phyloP scores from a whole-genome alignment of 2,113 vertebrate genomes.

The Leptobrachium ailaonicum region DNA sequence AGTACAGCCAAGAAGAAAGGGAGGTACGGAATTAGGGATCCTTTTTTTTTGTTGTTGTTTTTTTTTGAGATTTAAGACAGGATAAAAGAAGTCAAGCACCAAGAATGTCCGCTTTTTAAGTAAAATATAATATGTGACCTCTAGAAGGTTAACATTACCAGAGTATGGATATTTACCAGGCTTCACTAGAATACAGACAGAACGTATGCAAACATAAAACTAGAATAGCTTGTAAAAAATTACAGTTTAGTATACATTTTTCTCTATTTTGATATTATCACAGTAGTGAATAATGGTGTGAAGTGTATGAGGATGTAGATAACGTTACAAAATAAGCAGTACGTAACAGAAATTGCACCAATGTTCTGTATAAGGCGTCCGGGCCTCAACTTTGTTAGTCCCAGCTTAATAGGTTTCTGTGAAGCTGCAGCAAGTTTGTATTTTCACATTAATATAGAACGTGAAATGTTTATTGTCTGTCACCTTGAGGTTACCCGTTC shows the following conservation, averaged over 20 bases:
- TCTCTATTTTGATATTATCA: too few species aligned
- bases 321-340: constrained; percentile 1
- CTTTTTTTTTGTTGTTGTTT: too few species aligned
- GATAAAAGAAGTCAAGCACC: constrained; percentile 51
- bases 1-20: background rate
- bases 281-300: background rate
- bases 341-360: constrained; percentile 28
- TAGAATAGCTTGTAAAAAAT: background rate
- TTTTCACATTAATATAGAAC: too few species aligned
- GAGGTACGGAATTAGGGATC: background rate
- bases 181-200: constrained; percentile 42
- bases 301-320: background rate
- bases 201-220: constrained; percentile 11
- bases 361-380: constrained; percentile 39
- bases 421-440: too few species aligned
- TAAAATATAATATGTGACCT: constrained; percentile 37
- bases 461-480: too few species aligned
- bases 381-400: constrained; percentile 4
- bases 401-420: constrained; percentile 8
- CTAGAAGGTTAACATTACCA: constrained; percentile 39
- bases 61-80: constrained; percentile 34
- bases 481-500: too few species aligned
- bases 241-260: background rate
- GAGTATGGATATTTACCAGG: constrained; percentile 41
- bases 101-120: constrained; percentile 49